Base-by-base conservation (phyloP, 2,888 invertebrate species). In the Sturmia bella region DNA sequence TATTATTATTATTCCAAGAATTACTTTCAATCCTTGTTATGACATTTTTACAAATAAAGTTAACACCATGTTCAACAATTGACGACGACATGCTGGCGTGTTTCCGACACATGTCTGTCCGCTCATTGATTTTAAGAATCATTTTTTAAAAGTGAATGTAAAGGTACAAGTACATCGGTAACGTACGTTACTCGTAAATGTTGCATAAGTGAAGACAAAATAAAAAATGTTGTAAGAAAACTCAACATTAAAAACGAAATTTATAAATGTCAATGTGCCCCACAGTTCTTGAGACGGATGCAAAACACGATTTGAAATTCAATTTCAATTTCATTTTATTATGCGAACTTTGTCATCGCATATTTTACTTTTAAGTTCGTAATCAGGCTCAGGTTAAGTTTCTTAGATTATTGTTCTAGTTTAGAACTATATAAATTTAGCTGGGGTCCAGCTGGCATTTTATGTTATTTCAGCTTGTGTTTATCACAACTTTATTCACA, bases 1-100 rank as follows among this genome's bases (percentile, higher is more conserved):
- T n/a, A n/a, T 27, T 32, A 32, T 1, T 32, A 5, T 32, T 3
- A 27, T 27, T 32, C 32, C 32, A 3, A 32, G 32, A 32, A 32
- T 9, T 32, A 27, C 27, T 9, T 32, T 32, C 32, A 32, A 32
- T 32, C 32, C 32, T 7, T 32, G 32, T 32, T 32, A 32, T 32
- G 32, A 32, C 32, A 32, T 32, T 32, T 27, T 32, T 32, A 9
- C 21, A n/a, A 43, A 17, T 45, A 43, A 61, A 43, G 27, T 43
- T 74, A 57, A 75, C 59, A 68, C 75, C 32, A 52, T 19, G 56
- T 17, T n/a, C 37, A 19, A 45, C n/a, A 54, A 59, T 56, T 54
- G 63, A 45, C n/a, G 54, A 70, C 75, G 69, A 68, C 63, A 64
- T 56, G 66, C 54, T 69, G 73, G 48, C 80, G 56, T 76, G 27